Evolutionary conservation across 2,113 vertebrate species (phyloP), one percentile per base, ranked within the genome.

Genomic region (Vombatus ursinus): DNA sequence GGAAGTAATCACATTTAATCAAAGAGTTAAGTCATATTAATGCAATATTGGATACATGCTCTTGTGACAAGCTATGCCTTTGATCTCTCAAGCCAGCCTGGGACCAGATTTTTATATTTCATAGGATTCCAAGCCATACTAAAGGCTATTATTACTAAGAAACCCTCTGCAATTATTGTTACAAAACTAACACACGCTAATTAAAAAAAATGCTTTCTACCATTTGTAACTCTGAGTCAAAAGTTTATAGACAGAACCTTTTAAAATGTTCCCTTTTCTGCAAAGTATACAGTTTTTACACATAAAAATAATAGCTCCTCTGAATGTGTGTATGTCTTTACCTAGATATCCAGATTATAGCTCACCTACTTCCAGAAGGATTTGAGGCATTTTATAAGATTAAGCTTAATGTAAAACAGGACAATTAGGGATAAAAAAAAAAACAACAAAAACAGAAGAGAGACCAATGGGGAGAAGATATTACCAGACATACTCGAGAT

Each of bases 341-440:
- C 48, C 68, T 91, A 92, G 94, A 4, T 94, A 3, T 92, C 50
- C 52, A 96, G 52, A 94, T 57, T 37, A 84, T 61, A 90, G 26
- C n/a, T 84, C 19, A 26, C 61, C 16, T 23, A 61, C 25, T 94
- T 68, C 47, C 89, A 95, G 95, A 90, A 3, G 48, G 24, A 91
- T 96, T 94, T 93, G 8, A 92, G 95, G 11, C 19, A 95, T 3
- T 84, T 94, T 89, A 57, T 23, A 96, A 94, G 95, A 93, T 95
- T 61, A 95, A 96, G 52, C 19, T 84, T 84, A 84, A 84, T 84
- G 68, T 84, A 84, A 84, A 92, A 68, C 23, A 95, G 23, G 3
- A 92, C 8, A 93, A 94, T 89, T 24, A 93, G 9, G 37, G 48
- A 49, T 44, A 90, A 24, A 89, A 57, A 95, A 26, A 57, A 8